A percentile compares a stretch with the other conserved stretches of the same genome.
phyloP scores from a whole-genome alignment of 2,888 invertebrate species.

The Sarcophaga caerulescens region DNA sequence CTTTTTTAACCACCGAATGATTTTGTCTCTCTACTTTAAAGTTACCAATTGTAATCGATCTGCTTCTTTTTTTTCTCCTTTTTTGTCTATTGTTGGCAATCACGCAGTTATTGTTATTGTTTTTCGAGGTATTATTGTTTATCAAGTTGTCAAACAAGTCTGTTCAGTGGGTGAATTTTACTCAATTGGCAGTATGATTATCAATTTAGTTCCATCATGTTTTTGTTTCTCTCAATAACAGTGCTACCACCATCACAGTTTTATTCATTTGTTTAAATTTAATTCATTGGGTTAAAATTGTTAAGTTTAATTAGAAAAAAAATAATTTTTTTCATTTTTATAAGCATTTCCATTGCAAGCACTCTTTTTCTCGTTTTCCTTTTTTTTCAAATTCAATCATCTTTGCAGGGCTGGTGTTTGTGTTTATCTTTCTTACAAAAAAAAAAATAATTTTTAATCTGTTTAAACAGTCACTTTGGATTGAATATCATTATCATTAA shows the following conservation, averaged over 20 bases:
- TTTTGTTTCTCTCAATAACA: not conserved
- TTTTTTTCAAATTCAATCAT: too few relatives aligned
- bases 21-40: constrained; percentile 14
- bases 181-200: not conserved
- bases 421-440: constrained; percentile 31
- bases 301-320: too few relatives aligned
- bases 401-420: not conserved
- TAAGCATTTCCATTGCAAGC: too few relatives aligned
- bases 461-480: constrained; percentile 73
- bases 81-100: not conserved
- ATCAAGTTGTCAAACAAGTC: constrained; percentile 31
- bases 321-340: too few relatives aligned
- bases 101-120: too few relatives aligned
- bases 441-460: constrained; percentile 71
- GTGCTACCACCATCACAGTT: not conserved
- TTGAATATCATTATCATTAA: constrained; percentile 27
- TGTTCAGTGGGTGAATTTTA: not conserved
- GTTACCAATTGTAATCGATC: constrained; percentile 69
- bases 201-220: constrained; percentile 3
- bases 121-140: too few relatives aligned
- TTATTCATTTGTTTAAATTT: not conserved
- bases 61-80: constrained; percentile 32
- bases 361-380: too few relatives aligned
- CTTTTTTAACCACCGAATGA: not conserved
- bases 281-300: not conserved